Percentiles rank a stretch among this genome's conserved stretches.
Conservation (phyloP, 2,797 vertebrate species). For the Argya squamiceps region DNA sequence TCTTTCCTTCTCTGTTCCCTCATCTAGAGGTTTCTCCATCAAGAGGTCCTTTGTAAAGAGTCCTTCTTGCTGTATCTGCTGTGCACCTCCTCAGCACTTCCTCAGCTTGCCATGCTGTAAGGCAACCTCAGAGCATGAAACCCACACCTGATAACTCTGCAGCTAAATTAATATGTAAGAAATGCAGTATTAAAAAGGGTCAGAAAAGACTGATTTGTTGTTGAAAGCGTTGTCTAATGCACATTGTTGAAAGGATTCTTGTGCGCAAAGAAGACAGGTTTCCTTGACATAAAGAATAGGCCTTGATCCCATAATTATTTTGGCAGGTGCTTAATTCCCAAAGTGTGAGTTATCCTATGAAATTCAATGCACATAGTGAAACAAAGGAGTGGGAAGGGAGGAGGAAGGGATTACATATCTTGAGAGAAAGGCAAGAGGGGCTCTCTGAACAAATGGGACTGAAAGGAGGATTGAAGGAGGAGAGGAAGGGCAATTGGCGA, state of each 20-base stretch:
- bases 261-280: neutral
- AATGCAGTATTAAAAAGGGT: neutral
- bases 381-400: slow-evolving; percentile 47
- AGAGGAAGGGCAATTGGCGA: neutral
- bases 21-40: neutral
- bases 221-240: neutral
- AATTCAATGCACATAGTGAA: slow-evolving; percentile 46
- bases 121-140: neutral
- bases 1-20: neutral
- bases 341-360: slow-evolving; percentile 48
- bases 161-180: slow-evolving; percentile 21
- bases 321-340: slow-evolving; percentile 65
- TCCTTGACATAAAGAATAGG: slow-evolving; percentile 23
- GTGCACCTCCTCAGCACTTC: neutral
- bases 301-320: slow-evolving; percentile 55
- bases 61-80: neutral
- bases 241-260: neutral
- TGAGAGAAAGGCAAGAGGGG: slow-evolving; percentile 49
- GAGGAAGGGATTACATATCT: slow-evolving; percentile 46
- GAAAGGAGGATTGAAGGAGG: slow-evolving; percentile 20
- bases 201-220: slow-evolving; percentile 18
- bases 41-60: neutral
- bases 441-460: slow-evolving; percentile 10
- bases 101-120: neutral
- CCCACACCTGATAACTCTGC: neutral